Percentiles rank a stretch among this genome's conserved stretches.
phyloP scores from a whole-genome alignment of 2,888 invertebrate genomes.

The Cactoblastis cactorum region DNA sequence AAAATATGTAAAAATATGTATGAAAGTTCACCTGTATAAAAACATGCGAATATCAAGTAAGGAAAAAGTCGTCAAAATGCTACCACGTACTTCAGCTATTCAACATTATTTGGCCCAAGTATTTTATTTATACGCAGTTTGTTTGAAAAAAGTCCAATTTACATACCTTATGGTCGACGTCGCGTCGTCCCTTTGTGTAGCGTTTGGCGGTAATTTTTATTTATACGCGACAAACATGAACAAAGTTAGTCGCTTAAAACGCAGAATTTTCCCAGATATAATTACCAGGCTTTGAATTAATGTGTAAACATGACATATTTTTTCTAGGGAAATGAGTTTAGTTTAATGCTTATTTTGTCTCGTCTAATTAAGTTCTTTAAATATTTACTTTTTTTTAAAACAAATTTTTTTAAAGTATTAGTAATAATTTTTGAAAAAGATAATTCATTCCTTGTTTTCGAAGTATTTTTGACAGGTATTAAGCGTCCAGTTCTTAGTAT shows the following conservation, averaged over 20 bases:
- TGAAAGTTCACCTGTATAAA: not conserved
- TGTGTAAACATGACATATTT: too few relatives aligned
- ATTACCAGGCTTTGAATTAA: too few relatives aligned
- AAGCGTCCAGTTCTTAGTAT: too few relatives aligned
- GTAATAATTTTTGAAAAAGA: too few relatives aligned
- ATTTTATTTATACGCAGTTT: constrained; percentile 27
- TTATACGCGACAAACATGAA: constrained; percentile 33
- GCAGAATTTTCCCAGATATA: not conserved
- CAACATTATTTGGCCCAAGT: constrained; percentile 26
- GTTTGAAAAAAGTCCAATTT: constrained; percentile 32
- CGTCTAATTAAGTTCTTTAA: too few relatives aligned
- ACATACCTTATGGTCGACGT: constrained; percentile 36
- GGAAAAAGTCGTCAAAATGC: not conserved
- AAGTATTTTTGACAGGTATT: too few relatives aligned
- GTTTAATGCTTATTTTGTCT: too few relatives aligned
- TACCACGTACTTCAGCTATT: constrained; percentile 7
- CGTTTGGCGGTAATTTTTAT: constrained; percentile 42
- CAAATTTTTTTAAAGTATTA: too few relatives aligned
- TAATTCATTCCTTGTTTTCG: too few relatives aligned
- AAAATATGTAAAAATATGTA: too few relatives aligned
- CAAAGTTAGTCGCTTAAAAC: not conserved
- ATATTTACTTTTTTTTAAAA: too few relatives aligned
- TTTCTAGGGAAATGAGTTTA: too few relatives aligned
- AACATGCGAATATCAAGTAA: not conserved
- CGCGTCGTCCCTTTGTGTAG: constrained; percentile 33